Evolutionary conservation across 2,797 vertebrate genomes (phyloP).

Genomic region (Molossus alvarezi): DNA sequence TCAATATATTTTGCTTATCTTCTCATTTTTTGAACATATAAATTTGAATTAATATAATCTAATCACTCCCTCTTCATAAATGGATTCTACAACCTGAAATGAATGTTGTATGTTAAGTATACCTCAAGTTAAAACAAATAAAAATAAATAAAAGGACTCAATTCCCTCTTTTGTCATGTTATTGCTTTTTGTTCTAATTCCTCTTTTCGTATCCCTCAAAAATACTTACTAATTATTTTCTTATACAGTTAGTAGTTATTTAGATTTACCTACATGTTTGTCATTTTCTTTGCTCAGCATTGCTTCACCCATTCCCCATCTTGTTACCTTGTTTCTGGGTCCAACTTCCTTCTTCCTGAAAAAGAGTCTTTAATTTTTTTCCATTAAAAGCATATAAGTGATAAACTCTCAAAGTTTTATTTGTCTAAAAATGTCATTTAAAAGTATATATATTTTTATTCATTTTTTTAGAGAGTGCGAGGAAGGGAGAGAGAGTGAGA

Average conservation of each 20-base stretch:
- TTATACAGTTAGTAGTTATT: background rate
- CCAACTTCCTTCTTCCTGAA: background rate
- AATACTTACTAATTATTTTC: background rate
- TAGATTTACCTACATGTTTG: too few species aligned
- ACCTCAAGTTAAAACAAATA: background rate
- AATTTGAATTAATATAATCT: background rate
- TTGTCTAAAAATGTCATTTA: background rate
- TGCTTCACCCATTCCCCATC: too few species aligned
- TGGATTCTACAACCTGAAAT: background rate
- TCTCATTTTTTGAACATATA: background rate
- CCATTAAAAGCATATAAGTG: background rate
- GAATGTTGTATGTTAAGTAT: background rate
- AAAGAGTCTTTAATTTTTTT: background rate
- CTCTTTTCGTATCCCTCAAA: background rate
- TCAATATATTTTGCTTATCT: background rate
- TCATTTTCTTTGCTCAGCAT: too few species aligned
- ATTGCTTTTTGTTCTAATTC: background rate
- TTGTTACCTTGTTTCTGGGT: background rate
- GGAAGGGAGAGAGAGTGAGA: too few species aligned
- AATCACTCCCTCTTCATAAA: background rate
- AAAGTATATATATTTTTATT: too few species aligned
- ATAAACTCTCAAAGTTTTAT: constrained; percentile 5
- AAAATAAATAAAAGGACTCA: background rate
- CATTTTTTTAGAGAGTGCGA: too few species aligned
- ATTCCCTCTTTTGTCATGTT: background rate